Evolutionary conservation across 1,140 invertebrate genomes (phyloP), one percentile per base, ranked within the genome.

Genomic region (Hypsibius dujardini): DNA sequence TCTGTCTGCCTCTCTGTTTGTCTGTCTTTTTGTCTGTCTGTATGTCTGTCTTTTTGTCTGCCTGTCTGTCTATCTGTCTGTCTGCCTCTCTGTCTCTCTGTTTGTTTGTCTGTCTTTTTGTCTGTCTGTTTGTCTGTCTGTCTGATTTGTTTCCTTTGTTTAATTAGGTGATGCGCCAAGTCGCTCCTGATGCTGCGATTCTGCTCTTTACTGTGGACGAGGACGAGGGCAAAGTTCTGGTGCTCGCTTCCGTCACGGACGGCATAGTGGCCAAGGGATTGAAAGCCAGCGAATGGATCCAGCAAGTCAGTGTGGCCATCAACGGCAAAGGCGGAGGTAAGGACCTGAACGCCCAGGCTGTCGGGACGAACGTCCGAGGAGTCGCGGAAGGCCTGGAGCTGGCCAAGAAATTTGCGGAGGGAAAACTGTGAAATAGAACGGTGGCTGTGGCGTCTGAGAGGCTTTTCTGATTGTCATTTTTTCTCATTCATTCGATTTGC

Each of bases 311-410:
- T 2, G 74, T 80, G 14, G 76, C 90, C 15, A 87, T 97, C 77
- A 84, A 86, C 69, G 95, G 95, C 1, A 95, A 95, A 83, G 93
- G 95, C 69, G 95, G 95, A 60, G 95, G 95, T 1, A 96, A 95
- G 80, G 83, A 92, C 0, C 89, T 93, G 78, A 89, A 90, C 72
- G 95, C 94, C 60, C 94, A 98, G 81, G 92, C 92, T 15, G 95
- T 91, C 2, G 94, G 94, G 56, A 84, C 84, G 46, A 93, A 95
- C 79, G 81, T 85, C 67, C 81, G 82, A 45, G 83, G 83, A 73
- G 76, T 95, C 1, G 76, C 86, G 59, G 86, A 93, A 78, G 88
- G 89, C 59, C 77, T 95, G 12, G 80, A 86, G 75, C 79, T 86
- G 72, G 91, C 93, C 14, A 83, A 83, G 75, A 81, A 87, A 74